Base-by-base conservation (phyloP, 2,888 invertebrate genomes). In the Cheilosia impressa region DNA sequence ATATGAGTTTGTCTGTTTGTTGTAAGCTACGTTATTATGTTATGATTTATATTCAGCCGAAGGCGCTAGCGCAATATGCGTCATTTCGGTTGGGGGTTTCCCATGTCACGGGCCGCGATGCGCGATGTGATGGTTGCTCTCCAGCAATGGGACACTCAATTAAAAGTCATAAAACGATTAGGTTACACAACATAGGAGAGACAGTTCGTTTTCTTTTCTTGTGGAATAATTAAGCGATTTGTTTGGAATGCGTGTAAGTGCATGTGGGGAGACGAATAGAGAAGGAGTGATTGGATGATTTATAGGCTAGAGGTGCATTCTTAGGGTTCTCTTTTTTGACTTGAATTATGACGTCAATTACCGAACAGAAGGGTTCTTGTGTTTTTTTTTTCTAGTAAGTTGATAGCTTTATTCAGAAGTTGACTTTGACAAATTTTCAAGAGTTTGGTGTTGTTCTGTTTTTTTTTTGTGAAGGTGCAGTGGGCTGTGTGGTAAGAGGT, bases 101-200 rank as follows among this genome's bases (percentile, higher is more conserved):
- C 84, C 80, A 71, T 84, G 58, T 73, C 68, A 78, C 47, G 71
- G 71, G 45, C 63, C 50, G 71, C 47, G 47, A 38, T 63, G 19
- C 34, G 34, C 34, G 34, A 38, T 38, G 31, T 6, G 45, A 38
- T 63, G 22, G 34, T 55, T 72, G 72, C 63, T 53, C 63, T 53
- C 79, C 80, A 79, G 84, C 84, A 84, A 84, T 84, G 75, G 84
- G 84, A 80, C 84, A 85, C 84, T 85, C 80, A 85, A 85, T 85
- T 85, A 85, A 85, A 85, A 76, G 71, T 85, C 84, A 80, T 85
- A 85, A 85, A 80, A 66, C 80, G 80, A 85, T 85, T 85, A 85
- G 76, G 80, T 85, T 85, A 80, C 84, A 80, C 84, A 76, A 50
- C 71, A 76, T 68, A 63, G 75, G 24, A 75, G 58, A 75, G 58